These are phyloP conservation scores for Drosophila obscura DNA, from an alignment of 1,140 invertebrate species.

Conservation along the genomic window DNA sequence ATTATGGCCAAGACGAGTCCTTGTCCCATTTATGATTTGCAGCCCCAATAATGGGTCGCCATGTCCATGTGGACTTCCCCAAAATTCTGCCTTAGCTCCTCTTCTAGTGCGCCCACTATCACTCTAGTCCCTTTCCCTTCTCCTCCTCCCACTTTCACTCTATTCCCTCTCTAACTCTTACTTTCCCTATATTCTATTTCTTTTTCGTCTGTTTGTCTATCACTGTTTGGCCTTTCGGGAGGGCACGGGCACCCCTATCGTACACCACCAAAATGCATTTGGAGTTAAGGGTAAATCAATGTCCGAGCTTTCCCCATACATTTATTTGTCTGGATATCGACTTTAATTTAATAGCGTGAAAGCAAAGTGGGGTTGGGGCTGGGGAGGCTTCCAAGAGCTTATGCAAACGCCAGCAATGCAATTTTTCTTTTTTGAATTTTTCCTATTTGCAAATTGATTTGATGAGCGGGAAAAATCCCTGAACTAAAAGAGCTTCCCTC, in stretches of 20 bases:
- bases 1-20: constrained; percentile 15
- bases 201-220: constrained; percentile 12
- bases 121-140: not conserved
- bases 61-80: constrained; percentile 16
- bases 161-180: constrained; percentile 5
- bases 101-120: constrained; percentile 8
- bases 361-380: not conserved
- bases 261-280: constrained; percentile 27
- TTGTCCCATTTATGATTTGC: constrained; percentile 31
- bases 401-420: constrained; percentile 5
- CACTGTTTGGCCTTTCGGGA: constrained; percentile 34
- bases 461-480: constrained; percentile 19
- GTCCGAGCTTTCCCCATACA: constrained; percentile 25
- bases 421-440: constrained; percentile 9
- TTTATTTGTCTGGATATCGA: constrained; percentile 19
- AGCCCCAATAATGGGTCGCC: constrained; percentile 36
- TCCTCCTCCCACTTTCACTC: constrained; percentile 5
- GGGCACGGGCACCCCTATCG: not conserved
- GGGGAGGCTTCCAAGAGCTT: constrained; percentile 1
- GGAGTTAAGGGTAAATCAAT: constrained; percentile 56
- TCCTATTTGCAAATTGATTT: constrained; percentile 9
- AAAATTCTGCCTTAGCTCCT: constrained; percentile 1
- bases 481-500: not conserved
- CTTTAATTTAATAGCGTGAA: constrained; percentile 24
- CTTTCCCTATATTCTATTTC: constrained; percentile 7